Evolutionary conservation across 2,113 vertebrate genomes (phyloP).

Genomic region (Festucalex cinctus): DNA sequence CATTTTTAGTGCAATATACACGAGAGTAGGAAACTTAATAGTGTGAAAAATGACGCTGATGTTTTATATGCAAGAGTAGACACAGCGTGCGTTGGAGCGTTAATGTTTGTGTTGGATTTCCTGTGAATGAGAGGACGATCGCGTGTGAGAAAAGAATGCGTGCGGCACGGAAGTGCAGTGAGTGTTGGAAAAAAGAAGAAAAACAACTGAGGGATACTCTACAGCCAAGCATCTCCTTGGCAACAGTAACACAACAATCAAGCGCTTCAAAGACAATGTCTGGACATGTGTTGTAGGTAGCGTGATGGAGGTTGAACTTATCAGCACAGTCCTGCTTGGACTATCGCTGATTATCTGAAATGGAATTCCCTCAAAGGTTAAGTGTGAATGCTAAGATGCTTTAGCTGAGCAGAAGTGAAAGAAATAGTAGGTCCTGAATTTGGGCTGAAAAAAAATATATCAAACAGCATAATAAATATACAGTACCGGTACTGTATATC

Average conservation of each 20-base stretch:
- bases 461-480: too few relatives aligned
- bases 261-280: neutral
- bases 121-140: neutral
- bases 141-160: constrained; percentile 1
- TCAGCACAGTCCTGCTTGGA: neutral
- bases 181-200: neutral
- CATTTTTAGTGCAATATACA: neutral
- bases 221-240: neutral
- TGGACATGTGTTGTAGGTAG: neutral
- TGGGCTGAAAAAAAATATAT: neutral
- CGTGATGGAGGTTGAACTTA: neutral
- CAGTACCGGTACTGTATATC: too few relatives aligned
- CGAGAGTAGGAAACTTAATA: neutral
- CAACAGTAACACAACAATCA: neutral
- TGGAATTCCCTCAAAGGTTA: neutral
- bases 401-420: neutral
- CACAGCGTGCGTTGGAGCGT: neutral
- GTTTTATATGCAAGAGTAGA: neutral
- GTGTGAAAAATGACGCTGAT: neutral
- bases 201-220: neutral
- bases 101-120: constrained; percentile 4
- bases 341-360: neutral
- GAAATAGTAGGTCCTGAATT: neutral
- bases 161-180: neutral
- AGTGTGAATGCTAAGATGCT: neutral